These are phyloP conservation scores for Drosophila triauraria DNA, from an alignment of 1,140 invertebrate species.

Conservation along the genomic window DNA sequence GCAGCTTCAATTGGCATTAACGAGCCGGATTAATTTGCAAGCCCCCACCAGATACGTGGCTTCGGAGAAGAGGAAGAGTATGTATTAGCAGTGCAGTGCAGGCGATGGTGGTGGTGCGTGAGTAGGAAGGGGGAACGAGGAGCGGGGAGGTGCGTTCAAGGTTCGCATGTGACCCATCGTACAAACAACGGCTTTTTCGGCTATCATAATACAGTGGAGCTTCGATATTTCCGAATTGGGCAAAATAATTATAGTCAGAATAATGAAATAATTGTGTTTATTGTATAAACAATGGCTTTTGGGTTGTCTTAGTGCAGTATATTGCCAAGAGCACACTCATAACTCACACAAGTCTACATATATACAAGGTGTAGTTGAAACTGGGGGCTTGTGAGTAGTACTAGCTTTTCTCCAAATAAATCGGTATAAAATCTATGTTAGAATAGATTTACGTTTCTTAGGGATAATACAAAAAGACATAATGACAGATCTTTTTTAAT, in stretches of 20 bases:
- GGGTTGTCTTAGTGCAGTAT: too few species aligned
- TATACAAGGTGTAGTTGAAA: too few species aligned
- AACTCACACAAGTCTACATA: too few species aligned
- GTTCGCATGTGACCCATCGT: constrained; percentile 72
- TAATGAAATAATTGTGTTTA: too few species aligned
- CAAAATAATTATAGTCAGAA: background rate
- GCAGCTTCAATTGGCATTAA: constrained; percentile 28
- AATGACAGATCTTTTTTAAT: too few species aligned
- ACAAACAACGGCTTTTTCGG: constrained; percentile 49
- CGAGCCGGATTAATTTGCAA: background rate
- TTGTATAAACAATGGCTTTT: too few species aligned
- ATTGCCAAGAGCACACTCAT: too few species aligned
- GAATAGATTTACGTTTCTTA: too few species aligned
- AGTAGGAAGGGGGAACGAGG: background rate
- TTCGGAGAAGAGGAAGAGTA: constrained; percentile 47
- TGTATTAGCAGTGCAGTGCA: background rate
- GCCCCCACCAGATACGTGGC: constrained; percentile 63
- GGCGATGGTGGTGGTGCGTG: background rate
- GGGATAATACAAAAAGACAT: too few species aligned
- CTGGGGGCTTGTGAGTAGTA: too few species aligned
- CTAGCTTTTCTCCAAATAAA: too few species aligned
- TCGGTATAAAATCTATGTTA: too few species aligned
- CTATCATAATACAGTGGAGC: constrained; percentile 13
- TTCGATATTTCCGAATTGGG: background rate
- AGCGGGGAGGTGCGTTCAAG: constrained; percentile 56